Evolutionary conservation across 1,140 invertebrate genomes (phyloP).

Genomic region (Psilanteris sp.): DNA sequence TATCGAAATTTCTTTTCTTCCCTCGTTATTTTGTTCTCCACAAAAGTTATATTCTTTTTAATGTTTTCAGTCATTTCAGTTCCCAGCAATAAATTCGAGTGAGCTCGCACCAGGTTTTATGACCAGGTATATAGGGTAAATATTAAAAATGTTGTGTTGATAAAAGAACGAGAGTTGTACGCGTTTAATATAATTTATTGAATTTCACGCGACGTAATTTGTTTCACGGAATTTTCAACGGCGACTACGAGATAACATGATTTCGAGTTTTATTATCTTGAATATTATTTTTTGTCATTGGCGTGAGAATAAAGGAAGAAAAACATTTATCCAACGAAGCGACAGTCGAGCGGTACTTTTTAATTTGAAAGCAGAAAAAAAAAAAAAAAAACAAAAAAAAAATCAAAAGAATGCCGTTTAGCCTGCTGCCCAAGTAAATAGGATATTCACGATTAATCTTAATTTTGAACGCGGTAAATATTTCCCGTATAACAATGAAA

Average conservation of each 20-base stretch:
- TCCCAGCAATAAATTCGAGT: constrained; percentile 26
- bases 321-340: too few relatives aligned
- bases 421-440: constrained; percentile 12
- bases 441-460: constrained; percentile 40
- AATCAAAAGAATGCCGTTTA: background rate
- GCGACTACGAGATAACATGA: background rate
- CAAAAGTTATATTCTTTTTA: constrained; percentile 20
- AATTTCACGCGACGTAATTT: constrained; percentile 14
- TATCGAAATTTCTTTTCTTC: constrained; percentile 1
- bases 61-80: constrained; percentile 17
- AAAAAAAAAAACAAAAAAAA: too few relatives aligned
- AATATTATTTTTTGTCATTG: too few relatives aligned
- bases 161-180: constrained; percentile 1
- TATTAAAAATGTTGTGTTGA: constrained; percentile 36
- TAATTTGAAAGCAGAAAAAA: too few relatives aligned
- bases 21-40: constrained; percentile 2
- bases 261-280: too few relatives aligned
- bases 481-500: background rate
- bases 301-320: too few relatives aligned
- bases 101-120: constrained; percentile 12
- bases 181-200: constrained; percentile 29
- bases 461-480: constrained; percentile 10
- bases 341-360: constrained; percentile 19
- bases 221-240: background rate
- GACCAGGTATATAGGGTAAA: constrained; percentile 17